Conservation (phyloP, 2,797 vertebrate genomes). For the Nyctibius grandis region DNA sequence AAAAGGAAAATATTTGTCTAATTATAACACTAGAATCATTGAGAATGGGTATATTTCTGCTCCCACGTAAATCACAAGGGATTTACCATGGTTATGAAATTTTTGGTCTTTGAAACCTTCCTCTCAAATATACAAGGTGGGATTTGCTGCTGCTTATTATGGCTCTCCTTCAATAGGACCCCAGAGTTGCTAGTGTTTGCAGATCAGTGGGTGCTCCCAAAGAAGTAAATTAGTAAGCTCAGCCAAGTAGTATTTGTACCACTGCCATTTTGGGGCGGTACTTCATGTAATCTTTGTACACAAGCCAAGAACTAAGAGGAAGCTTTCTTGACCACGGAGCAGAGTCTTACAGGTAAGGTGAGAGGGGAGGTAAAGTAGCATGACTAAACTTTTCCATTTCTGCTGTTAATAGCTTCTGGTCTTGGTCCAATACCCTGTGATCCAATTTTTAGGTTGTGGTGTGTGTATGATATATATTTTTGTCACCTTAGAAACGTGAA, state of each 20-base stretch:
- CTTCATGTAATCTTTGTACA: neutral
- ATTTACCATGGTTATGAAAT: neutral
- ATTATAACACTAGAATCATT: neutral
- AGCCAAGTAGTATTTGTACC: neutral
- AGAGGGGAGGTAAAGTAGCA: neutral
- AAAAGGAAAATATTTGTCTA: neutral
- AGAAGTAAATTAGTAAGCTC: neutral
- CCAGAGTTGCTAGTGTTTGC: neutral
- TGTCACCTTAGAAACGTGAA: conserved; percentile 13
- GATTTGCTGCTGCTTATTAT: neutral
- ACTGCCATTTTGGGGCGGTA: neutral
- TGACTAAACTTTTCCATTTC: conserved; percentile 33
- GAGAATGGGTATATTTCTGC: neutral
- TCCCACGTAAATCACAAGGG: neutral
- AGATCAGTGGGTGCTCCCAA: neutral
- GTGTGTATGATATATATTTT: conserved; percentile 38
- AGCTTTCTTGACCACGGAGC: neutral
- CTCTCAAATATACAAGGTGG: neutral
- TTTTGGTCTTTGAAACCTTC: neutral
- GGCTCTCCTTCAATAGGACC: neutral
- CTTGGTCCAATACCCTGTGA: conserved; percentile 24
- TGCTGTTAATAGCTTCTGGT: conserved; percentile 33
- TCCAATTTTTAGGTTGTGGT: conserved; percentile 32
- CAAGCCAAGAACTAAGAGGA: neutral
- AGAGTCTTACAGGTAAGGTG: neutral